phyloP scores from a whole-genome alignment of 2,888 invertebrate genomes.

The Acleris emargana region DNA sequence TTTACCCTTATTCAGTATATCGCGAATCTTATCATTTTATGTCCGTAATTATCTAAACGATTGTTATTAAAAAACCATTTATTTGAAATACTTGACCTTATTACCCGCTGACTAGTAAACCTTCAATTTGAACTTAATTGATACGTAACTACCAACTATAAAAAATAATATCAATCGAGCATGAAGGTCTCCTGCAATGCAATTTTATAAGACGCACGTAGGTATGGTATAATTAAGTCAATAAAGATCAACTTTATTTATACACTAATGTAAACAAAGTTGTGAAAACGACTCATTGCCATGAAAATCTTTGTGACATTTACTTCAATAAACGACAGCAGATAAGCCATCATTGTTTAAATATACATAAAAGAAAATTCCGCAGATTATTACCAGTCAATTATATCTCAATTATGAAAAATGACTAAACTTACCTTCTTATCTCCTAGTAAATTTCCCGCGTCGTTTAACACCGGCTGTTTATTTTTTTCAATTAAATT shows the following conservation, averaged over 20 bases:
- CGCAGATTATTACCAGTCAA: neutral
- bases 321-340: conserved; percentile 1
- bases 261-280: neutral
- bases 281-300: neutral
- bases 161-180: neutral
- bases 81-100: conserved; percentile 22
- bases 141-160: neutral
- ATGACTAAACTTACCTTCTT: conserved; percentile 21
- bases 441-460: conserved; percentile 10
- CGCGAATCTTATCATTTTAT: neutral
- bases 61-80: conserved; percentile 1
- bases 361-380: neutral
- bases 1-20: neutral
- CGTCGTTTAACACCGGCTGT: conserved; percentile 1
- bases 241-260: neutral
- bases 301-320: neutral
- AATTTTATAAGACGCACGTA: neutral
- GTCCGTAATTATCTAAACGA: conserved; percentile 4
- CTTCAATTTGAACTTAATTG: neutral
- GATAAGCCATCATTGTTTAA: neutral
- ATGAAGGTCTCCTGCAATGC: neutral
- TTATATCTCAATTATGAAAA: conserved; percentile 4
- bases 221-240: neutral
- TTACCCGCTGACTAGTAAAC: conserved; percentile 11
- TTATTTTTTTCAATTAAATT: conserved; percentile 23